A percentile compares a stretch with the other conserved stretches of the same genome.
phyloP scores from a whole-genome alignment of 2,888 invertebrate species.

The Halictus ligatus region DNA sequence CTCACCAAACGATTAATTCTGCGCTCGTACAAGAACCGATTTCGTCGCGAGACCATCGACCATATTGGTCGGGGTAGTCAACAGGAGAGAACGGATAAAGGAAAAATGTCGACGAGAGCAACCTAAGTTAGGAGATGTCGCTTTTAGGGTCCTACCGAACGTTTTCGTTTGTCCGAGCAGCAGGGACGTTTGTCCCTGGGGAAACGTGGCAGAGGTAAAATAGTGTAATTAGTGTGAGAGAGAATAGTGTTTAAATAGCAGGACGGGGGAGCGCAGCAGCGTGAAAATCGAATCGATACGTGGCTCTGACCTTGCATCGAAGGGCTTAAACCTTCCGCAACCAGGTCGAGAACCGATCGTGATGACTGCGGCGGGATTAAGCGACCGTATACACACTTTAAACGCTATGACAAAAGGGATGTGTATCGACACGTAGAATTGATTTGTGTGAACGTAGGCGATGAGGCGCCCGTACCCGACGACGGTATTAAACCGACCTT shows the following conservation, averaged over 20 bases:
- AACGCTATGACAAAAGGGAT: slow-evolving; percentile 9
- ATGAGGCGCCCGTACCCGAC: slow-evolving; percentile 96
- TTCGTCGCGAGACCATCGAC: not conserved
- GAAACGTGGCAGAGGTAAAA: not conserved
- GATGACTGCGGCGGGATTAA: slow-evolving; percentile 52
- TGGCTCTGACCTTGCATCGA: slow-evolving; percentile 69
- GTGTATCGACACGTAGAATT: slow-evolving; percentile 48
- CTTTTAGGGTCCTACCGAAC: not conserved
- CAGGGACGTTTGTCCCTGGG: not conserved
- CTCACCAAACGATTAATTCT: slow-evolving; percentile 12
- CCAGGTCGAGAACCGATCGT: slow-evolving; percentile 24
- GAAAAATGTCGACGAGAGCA: slow-evolving; percentile 50
- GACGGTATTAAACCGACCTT: slow-evolving; percentile 98
- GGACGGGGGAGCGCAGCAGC: not conserved
- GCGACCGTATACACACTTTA: slow-evolving; percentile 13
- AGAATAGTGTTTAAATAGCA: not conserved
- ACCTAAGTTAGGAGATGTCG: slow-evolving; percentile 67
- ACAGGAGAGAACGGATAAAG: slow-evolving; percentile 9
- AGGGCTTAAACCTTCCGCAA: slow-evolving; percentile 60
- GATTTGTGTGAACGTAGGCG: slow-evolving; percentile 88
- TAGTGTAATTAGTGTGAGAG: not conserved
- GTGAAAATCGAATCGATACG: slow-evolving; percentile 66
- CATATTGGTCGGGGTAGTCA: not conserved
- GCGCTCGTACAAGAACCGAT: slow-evolving; percentile 1
- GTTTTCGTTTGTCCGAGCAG: too few species aligned